Conservation (phyloP, 1,140 invertebrate genomes). For the Zaprionus tsacasi region DNA sequence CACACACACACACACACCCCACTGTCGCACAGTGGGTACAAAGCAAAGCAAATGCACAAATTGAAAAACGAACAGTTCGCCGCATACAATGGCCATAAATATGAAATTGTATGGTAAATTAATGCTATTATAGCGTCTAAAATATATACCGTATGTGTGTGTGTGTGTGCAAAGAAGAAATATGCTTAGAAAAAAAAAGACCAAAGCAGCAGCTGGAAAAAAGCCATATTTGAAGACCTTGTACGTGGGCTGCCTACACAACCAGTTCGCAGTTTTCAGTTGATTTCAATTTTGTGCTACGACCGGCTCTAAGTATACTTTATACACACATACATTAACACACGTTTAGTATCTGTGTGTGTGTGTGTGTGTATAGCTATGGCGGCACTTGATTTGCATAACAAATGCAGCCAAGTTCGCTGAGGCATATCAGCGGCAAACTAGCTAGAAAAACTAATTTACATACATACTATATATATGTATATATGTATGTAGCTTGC, state of each 20-base stretch:
- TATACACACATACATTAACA: background rate
- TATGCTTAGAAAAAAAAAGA: constrained; percentile 74
- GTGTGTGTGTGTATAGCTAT: constrained; percentile 24
- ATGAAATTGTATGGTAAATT: constrained; percentile 81
- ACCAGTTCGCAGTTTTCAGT: constrained; percentile 74
- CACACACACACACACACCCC: constrained; percentile 56
- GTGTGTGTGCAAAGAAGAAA: constrained; percentile 65
- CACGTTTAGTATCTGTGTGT: constrained; percentile 26
- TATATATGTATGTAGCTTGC: constrained; percentile 27
- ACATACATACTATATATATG: no score
- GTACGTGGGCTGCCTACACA: constrained; percentile 80
- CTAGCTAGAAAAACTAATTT: constrained; percentile 34
- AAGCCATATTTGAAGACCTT: constrained; percentile 81
- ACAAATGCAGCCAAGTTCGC: constrained; percentile 69
- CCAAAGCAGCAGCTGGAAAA: constrained; percentile 52
- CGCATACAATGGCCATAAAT: constrained; percentile 78
- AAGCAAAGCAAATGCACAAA: constrained; percentile 55
- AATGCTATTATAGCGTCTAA: constrained; percentile 79
- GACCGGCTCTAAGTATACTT: constrained; percentile 32
- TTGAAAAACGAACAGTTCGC: constrained; percentile 69
- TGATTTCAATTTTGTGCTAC: constrained; percentile 70
- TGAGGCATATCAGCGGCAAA: constrained; percentile 43
- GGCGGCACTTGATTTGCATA: constrained; percentile 81
- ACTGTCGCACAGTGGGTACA: constrained; percentile 18
- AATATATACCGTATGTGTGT: constrained; percentile 56